These are phyloP conservation scores for Nycticryphes semicollaris DNA, from an alignment of 2,113 vertebrate genomes.

Conservation along the genomic window DNA sequence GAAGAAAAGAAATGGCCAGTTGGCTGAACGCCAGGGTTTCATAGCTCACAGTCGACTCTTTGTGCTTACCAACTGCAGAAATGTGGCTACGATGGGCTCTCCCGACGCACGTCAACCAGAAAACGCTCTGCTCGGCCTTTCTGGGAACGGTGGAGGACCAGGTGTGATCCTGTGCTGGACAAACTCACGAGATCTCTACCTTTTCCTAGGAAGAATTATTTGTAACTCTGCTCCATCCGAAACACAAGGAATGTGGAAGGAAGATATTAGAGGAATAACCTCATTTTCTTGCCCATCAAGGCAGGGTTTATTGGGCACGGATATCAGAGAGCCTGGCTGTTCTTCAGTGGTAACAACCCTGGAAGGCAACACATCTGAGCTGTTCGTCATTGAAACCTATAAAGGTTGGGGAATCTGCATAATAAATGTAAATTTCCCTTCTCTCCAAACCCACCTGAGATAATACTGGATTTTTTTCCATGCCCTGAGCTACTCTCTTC, in stretches of 20 bases:
- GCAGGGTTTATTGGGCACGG: background rate
- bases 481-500: background rate
- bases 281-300: background rate
- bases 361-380: background rate
- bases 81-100: background rate
- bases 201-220: background rate
- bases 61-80: background rate
- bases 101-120: background rate
- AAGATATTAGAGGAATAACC: rapidly evolving
- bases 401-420: background rate
- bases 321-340: background rate
- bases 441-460: background rate
- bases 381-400: background rate
- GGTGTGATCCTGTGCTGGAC: background rate
- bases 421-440: background rate
- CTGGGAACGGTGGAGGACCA: rapidly evolving
- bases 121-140: rapidly evolving
- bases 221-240: background rate
- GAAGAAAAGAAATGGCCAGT: conserved; percentile 28
- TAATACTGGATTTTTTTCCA: background rate
- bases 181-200: rapidly evolving
- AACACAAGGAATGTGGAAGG: background rate
- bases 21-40: conserved; percentile 23
- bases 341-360: background rate
- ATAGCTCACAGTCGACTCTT: background rate